Evolutionary conservation across 2,888 invertebrate genomes (phyloP).

Genomic region (Hydroisotoma schaefferi): DNA sequence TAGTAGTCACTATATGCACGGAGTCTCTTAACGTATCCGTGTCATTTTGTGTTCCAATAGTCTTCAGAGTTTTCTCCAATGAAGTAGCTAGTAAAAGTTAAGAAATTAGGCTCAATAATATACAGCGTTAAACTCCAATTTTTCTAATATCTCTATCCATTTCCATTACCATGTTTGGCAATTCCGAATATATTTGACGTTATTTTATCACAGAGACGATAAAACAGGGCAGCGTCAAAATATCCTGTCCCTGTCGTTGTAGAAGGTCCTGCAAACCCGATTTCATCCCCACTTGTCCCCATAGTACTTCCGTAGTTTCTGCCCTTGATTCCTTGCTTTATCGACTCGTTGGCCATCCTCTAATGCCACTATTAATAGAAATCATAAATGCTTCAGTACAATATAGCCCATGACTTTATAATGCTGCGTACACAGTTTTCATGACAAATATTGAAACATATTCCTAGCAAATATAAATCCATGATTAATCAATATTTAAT

Average conservation of each 20-base stretch:
- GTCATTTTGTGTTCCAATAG: conserved; percentile 72
- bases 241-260: conserved; percentile 28
- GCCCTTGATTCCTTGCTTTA: neutral
- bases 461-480: no score
- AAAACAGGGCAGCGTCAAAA: conserved; percentile 54
- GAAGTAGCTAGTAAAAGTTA: conserved; percentile 36
- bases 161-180: conserved; percentile 63
- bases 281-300: conserved; percentile 14
- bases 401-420: neutral
- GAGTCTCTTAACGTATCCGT: conserved; percentile 63
- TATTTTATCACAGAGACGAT: conserved; percentile 74
- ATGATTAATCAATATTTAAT: no score
- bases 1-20: conserved; percentile 66
- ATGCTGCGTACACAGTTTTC: no score
- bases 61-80: conserved; percentile 69
- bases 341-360: conserved; percentile 5
- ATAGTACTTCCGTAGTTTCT: conserved; percentile 42
- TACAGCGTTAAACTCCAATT: neutral
- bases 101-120: neutral
- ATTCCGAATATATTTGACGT: conserved; percentile 76
- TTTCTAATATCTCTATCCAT: neutral
- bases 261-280: conserved; percentile 26
- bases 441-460: no score
- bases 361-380: no score
- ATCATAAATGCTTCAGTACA: no score